Percentiles rank a stretch among this genome's conserved stretches.
Conservation (phyloP, 2,113 vertebrate species). For the Colius striatus region DNA sequence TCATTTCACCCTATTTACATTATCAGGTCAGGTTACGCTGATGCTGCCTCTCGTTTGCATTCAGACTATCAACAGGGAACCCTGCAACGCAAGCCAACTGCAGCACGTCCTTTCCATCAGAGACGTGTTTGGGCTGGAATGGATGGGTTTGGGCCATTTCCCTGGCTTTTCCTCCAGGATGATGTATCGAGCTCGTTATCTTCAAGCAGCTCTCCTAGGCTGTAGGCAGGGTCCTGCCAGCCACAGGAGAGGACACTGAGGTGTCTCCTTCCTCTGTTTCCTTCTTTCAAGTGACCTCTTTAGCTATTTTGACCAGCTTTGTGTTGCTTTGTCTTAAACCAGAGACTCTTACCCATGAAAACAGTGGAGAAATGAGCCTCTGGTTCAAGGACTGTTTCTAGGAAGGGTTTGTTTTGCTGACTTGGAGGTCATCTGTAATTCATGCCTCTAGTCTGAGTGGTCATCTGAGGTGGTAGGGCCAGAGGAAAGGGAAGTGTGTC, state of each 20-base stretch:
- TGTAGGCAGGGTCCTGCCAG: neutral
- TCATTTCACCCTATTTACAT: constrained; percentile 77
- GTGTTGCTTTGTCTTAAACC: neutral
- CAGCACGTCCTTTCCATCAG: neutral
- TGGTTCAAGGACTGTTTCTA: neutral
- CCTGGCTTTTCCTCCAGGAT: neutral
- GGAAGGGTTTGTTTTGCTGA: neutral
- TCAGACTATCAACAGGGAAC: constrained; percentile 54
- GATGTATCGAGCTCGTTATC: neutral
- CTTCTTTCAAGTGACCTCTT: neutral
- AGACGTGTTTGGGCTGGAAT: neutral
- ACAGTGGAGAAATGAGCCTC: rapidly evolving
- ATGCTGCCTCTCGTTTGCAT: constrained; percentile 71
- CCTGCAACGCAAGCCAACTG: constrained; percentile 35
- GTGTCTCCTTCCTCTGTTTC: neutral
- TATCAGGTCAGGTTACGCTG: constrained; percentile 71
- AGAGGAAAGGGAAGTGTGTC: neutral
- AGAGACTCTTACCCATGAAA: rapidly evolving
- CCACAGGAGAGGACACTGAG: neutral
- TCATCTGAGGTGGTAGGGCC: neutral
- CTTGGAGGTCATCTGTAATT: rapidly evolving
- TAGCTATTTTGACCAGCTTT: neutral
- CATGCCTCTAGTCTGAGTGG: rapidly evolving
- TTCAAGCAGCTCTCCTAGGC: neutral
- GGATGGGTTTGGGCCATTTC: neutral